Base-by-base conservation (phyloP, 1,140 invertebrate species). In the Caenorhabditis remanei region DNA sequence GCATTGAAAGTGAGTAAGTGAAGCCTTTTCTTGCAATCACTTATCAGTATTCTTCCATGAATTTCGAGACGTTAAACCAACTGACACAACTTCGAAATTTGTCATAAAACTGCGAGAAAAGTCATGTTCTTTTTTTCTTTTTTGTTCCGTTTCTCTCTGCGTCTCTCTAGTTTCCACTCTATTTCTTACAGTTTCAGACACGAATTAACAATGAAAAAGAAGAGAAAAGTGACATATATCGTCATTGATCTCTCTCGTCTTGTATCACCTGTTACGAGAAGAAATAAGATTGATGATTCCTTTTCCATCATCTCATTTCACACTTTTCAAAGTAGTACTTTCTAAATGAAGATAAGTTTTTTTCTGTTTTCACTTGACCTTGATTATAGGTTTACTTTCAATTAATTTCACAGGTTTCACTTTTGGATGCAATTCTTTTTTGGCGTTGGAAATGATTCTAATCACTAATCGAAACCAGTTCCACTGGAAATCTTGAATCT, bases 11-110 rank as follows among this genome's bases (percentile, higher is more conserved):
- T 65, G 71, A 79, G 71, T 79, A 79, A 79, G 16, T 79, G 43
- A 50, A 21, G 6, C 19, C 24, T 65, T 41, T 65, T 67, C 16
- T 43, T 19, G 32, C 41, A 16, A 43, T 6, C 65, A 21, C 71
- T 50, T 79, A 79, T 79, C 71, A 79, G 43, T 65, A 65, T 41
- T 65, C 24, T 79, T 79, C 71, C 71, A 50, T 79, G 71, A 79
- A 79, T 24, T 75, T 79, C 40, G 71, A 79, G 16, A 50, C 46
- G 11, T n/a, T 48, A 48, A 43, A 50, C n/a, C n/a, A 5, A 24
- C 7, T 32, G 58, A 63, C 58, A 63, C 58, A 32, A 32, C 32
- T 32, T n/a, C 1, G 19, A 58, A 58, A 58, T 19, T 7, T 58
- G 55, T 58, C 55, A 58, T 58, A n/a, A 58, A n/a, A 19, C 6